These are phyloP conservation scores for Phymastichus coffea DNA, from an alignment of 1,140 invertebrate genomes.

Conservation along the genomic window DNA sequence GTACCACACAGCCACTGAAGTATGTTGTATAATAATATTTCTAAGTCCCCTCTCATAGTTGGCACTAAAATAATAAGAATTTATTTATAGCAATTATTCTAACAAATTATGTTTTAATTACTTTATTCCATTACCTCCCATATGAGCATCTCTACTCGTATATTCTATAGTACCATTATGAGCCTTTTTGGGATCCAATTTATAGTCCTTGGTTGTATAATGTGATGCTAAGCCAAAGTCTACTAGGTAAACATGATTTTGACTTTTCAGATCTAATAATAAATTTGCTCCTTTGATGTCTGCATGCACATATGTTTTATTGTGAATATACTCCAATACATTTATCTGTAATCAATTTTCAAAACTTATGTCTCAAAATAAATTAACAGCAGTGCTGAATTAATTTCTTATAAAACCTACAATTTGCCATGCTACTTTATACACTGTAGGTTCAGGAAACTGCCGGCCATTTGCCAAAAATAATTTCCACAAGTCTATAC, in stretches of 20 bases:
- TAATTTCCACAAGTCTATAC: conserved; percentile 83
- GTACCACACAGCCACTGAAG: conserved; percentile 84
- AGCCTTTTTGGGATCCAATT: conserved; percentile 84
- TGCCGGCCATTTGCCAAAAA: conserved; percentile 69
- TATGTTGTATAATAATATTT: conserved; percentile 90
- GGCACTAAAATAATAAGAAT: conserved; percentile 61
- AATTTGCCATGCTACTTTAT: conserved; percentile 82
- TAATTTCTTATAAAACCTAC: conserved; percentile 52
- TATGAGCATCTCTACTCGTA: conserved; percentile 91
- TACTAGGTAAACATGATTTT: conserved; percentile 82
- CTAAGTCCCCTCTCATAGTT: conserved; percentile 85
- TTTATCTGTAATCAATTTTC: conserved; percentile 62
- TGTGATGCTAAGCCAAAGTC: conserved; percentile 91
- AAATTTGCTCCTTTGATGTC: conserved; percentile 93
- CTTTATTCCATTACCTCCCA: conserved; percentile 63
- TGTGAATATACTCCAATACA: conserved; percentile 85
- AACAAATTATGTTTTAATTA: neutral
- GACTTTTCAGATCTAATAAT: conserved; percentile 70
- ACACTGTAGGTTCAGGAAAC: conserved; percentile 75
- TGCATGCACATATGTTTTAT: conserved; percentile 82
- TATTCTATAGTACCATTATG: conserved; percentile 97
- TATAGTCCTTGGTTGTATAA: conserved; percentile 73
- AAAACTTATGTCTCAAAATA: conserved; percentile 15
- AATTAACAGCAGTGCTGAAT: neutral
- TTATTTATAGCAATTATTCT: neutral